A percentile compares a stretch with the other conserved stretches of the same genome.
Evolutionary conservation across 2,113 vertebrate species (phyloP).

Genomic region (Sinosuthora webbiana): DNA sequence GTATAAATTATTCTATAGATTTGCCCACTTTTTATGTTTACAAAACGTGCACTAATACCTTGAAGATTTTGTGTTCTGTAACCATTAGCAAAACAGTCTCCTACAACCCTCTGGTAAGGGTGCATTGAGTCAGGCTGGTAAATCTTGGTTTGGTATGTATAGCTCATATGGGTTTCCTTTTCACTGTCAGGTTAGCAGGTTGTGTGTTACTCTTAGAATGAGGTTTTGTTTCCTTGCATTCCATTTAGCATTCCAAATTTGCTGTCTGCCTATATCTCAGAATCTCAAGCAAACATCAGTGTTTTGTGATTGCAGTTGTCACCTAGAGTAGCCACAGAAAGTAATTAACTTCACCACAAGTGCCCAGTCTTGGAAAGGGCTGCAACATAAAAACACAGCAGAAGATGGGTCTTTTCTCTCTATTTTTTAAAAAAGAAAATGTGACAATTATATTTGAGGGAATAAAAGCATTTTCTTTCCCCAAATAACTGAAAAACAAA

Average conservation of each 20-base stretch:
- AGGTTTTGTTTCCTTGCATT: background rate
- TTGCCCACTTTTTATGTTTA: background rate
- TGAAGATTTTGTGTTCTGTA: background rate
- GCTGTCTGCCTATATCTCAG: background rate
- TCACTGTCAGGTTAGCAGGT: background rate
- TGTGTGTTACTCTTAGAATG: background rate
- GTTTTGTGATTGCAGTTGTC: background rate
- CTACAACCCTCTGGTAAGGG: background rate
- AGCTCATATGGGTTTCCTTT: background rate
- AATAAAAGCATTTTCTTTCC: background rate
- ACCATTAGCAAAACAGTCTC: background rate
- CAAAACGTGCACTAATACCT: background rate
- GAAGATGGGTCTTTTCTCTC: background rate
- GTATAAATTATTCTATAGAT: constrained; percentile 17
- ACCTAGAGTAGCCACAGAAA: background rate
- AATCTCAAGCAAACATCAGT: background rate
- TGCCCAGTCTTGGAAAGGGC: background rate
- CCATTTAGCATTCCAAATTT: background rate
- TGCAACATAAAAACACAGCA: background rate
- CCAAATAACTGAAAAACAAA: background rate
- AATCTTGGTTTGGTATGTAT: background rate
- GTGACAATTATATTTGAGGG: background rate
- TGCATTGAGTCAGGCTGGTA: background rate
- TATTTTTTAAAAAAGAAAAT: background rate
- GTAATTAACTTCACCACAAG: background rate